Base-by-base conservation (phyloP, 2,797 vertebrate genomes). In the Botia kubotai region DNA sequence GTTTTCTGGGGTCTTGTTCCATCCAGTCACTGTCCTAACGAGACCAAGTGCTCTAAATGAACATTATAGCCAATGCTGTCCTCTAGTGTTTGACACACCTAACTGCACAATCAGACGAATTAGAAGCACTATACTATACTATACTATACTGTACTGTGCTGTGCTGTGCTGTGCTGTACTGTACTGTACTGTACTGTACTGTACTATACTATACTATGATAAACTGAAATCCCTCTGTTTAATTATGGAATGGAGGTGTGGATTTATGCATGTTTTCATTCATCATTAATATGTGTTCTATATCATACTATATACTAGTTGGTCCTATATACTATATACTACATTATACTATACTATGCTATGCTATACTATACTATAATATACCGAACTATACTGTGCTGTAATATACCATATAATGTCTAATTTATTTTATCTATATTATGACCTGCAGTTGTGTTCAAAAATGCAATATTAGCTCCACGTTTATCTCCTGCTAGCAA, bases 61-160 rank as follows among this genome's bases (percentile, higher is more conserved):
- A 71, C 79, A 7, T 3, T 26, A 43, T 50, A 83, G 80, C 26
- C 67, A 77, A 81, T 84, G 36, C 63, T 84, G 72, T 63, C 81
- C 80, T 63, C 86, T 86, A 75, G 82, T 70, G 83, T 65, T 11
- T 4, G 2, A 52, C 14, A 33, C 0, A 0, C 12, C 0, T 4
- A 46, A 80, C 39, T 86, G 79, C 85, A 78, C n/a, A 39, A 6
- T 23, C 2, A 2, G 23, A 0, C 6, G 12, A 67, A 26, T 69
- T 21, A 46, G 16, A 19, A 26, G 23, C 2, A 2, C 23, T 26
- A 26, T 26, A 26, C 23, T 26, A 26, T 26, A 26, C 23, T 26
- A 26, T 26, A 26, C 23, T 26, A 26, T 26, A 26, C 23, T 26
- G 23, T 26, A 2, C 23, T 26, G 23, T 26, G 23, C 23, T 26